These are phyloP conservation scores for Ctenopoma multispine DNA, from an alignment of 2,797 vertebrate species.

Conservation along the genomic window DNA sequence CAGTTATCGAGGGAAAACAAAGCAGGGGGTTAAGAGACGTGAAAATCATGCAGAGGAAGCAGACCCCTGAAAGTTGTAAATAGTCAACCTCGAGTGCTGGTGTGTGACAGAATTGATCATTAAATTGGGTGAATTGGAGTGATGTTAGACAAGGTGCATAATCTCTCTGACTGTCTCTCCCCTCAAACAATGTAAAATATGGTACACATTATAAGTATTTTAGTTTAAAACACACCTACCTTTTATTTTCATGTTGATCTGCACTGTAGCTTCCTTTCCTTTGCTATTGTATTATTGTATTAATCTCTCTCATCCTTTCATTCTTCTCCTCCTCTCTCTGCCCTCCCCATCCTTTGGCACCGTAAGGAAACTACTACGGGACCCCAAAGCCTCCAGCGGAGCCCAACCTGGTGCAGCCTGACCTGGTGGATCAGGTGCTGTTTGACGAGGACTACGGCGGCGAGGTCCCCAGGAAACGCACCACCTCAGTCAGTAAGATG, in stretches of 20 bases:
- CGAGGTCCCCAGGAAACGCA: conserved; percentile 94
- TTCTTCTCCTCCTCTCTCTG: not conserved
- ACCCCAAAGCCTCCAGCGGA: conserved; percentile 97
- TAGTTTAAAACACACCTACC: not conserved
- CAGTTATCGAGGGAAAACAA: conserved; percentile 51
- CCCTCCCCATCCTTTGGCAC: conserved; percentile 7
- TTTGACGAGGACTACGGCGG: conserved; percentile 95
- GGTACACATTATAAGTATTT: not conserved
- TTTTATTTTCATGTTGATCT: not conserved
- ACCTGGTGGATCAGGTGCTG: conserved; percentile 97
- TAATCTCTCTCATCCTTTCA: not conserved
- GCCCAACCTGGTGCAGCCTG: conserved; percentile 95
- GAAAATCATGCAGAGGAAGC: conserved; percentile 33
- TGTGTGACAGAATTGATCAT: conserved; percentile 45
- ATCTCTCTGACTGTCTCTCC: conserved; percentile 13
- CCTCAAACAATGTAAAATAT: not conserved
- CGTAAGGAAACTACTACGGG: conserved; percentile 95
- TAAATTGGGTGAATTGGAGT: conserved; percentile 23
- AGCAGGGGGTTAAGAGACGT: conserved; percentile 48
- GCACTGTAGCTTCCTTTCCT: not conserved
- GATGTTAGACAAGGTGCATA: conserved; percentile 14
- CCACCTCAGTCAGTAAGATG: conserved; percentile 98
- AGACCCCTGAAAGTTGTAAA: conserved; percentile 40
- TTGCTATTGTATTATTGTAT: not conserved
- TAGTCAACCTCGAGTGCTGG: conserved; percentile 21